Base-by-base conservation (phyloP, 2,888 invertebrate species). In the Clostera curtula region DNA sequence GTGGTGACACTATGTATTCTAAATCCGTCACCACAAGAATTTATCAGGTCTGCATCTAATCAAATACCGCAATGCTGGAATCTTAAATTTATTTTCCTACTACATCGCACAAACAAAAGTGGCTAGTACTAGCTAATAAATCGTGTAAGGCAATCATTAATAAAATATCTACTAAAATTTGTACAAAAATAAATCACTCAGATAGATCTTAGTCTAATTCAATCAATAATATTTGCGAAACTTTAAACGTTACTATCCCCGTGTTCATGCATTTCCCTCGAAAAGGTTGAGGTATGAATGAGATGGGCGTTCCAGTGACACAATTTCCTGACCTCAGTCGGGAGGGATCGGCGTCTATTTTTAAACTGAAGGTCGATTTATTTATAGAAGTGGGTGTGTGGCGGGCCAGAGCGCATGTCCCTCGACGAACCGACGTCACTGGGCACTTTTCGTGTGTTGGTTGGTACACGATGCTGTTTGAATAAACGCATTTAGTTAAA, bases 321-420 rank as follows among this genome's bases (percentile, higher is more conserved):
- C 56, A 83, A 74, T 80, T 83, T 74, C 56, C 65, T 68, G 75
- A 82, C 79, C 82, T 75, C 80, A 71, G 57, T 67, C 61, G 67
- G 70, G 63, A 62, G 75, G 74, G 80, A 73, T 70, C 69, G 71
- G 59, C 65, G 61, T 82, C 83, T 83, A 83, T 83, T 82, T 83
- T 76, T 80, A 79, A 73, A 62, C 74, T 79, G 80, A 83, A 83
- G 83, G 83, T 83, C 83, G 77, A 52, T 70, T 67, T 83, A 83
- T 83, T 77, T 77, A 80, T 82, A 79, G 75, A 62, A 43, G 46
- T 46, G 51, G 63, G 57, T 48, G 60, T 44, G 56, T 29, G 39
- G 48, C 47, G 48, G 49, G 50, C 49, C 51, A 43, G 47, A 37
- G 40, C 43, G 51, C 51, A 53, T 51, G 52, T 49, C 43, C 36